Conservation (phyloP, 2,888 invertebrate species). For the Chymomyza amoena region DNA sequence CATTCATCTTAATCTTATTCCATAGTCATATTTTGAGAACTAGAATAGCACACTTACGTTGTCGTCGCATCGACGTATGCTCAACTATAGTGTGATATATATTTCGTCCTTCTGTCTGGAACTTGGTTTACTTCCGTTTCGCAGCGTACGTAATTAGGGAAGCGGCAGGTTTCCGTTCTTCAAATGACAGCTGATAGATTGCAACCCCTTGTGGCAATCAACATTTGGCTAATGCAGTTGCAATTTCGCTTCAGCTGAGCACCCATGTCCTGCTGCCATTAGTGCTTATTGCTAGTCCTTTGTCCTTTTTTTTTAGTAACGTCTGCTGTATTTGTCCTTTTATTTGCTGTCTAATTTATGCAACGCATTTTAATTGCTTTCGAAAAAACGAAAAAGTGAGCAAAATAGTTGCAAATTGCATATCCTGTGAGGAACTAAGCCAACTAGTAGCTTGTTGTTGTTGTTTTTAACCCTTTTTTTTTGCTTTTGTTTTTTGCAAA, state of each 20-base stretch:
- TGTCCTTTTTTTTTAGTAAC: background rate
- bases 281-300: background rate
- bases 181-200: background rate
- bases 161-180: background rate
- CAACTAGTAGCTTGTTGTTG: background rate
- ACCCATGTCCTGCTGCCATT: background rate
- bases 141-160: background rate
- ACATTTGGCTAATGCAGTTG: background rate
- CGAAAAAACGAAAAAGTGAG: conserved; percentile 30
- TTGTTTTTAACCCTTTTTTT: background rate
- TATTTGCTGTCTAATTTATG: conserved; percentile 34
- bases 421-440: conserved; percentile 24
- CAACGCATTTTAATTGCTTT: conserved; percentile 42
- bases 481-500: conserved; percentile 25
- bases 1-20: too few relatives aligned
- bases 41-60: too few relatives aligned
- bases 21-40: too few relatives aligned
- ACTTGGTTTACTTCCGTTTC: background rate
- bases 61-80: too few relatives aligned
- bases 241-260: background rate
- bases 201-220: background rate
- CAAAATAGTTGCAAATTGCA: background rate
- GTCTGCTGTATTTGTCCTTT: too few relatives aligned
- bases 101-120: background rate
- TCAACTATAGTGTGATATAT: too few relatives aligned